Evolutionary conservation across 2,113 vertebrate genomes (phyloP).

Genomic region (Chaetodon trifascialis): DNA sequence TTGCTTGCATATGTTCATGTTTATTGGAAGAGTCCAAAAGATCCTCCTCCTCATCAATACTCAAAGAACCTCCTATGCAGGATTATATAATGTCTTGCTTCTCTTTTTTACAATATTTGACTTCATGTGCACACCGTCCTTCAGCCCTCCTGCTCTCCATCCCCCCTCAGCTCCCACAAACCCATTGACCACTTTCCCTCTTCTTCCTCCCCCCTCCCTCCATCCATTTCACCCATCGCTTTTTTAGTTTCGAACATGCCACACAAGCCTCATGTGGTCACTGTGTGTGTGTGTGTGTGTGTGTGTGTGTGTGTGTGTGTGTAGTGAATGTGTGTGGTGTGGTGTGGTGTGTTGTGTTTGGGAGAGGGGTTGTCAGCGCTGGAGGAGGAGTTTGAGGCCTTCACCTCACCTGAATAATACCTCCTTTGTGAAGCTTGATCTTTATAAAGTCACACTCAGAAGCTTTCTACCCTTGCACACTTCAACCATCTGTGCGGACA

Average conservation of each 20-base stretch:
- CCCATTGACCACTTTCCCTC: conserved; percentile 37
- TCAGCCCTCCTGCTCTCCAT: conserved; percentile 9
- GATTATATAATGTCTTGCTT: conserved; percentile 72
- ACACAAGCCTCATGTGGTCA: conserved; percentile 38
- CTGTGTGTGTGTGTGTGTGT: conserved; percentile 6
- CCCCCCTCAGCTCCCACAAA: conserved; percentile 30
- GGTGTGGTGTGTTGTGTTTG: background rate
- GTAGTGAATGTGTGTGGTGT: background rate
- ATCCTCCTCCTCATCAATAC: conserved; percentile 60
- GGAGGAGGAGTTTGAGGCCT: conserved; percentile 45
- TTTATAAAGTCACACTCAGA: conserved; percentile 76
- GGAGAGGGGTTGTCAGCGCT: conserved; percentile 5
- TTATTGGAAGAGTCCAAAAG: no score
- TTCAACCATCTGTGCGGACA: conserved; percentile 29
- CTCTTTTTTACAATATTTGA: conserved; percentile 55
- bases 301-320: conserved; percentile 12
- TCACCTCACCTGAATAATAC: conserved; percentile 73
- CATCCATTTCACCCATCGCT: conserved; percentile 35
- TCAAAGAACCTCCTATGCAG: conserved; percentile 80
- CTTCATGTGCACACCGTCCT: conserved; percentile 60
- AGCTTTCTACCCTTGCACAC: conserved; percentile 11
- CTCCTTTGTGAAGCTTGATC: conserved; percentile 76
- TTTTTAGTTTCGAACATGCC: conserved; percentile 26
- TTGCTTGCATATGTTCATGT: no score
- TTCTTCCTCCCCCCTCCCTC: conserved; percentile 39